Percentiles rank a stretch among this genome's conserved stretches.
Evolutionary conservation across 1,140 invertebrate genomes (phyloP).

Genomic region (Lepidurus packardi): DNA sequence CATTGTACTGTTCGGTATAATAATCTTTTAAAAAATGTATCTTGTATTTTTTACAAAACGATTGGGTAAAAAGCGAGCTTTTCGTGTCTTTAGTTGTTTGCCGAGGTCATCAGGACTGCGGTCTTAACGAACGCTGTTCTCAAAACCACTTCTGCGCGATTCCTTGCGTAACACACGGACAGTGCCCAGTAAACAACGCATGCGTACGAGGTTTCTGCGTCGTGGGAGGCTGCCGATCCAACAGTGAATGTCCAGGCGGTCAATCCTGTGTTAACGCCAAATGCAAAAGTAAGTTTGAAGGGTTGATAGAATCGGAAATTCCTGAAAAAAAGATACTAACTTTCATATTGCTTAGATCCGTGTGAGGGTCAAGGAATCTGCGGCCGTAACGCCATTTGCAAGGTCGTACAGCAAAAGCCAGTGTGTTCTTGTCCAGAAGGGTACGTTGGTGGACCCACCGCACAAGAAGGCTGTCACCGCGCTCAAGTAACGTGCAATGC

Average conservation of each 20-base stretch:
- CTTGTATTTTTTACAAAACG: no score
- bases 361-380: slow-evolving; percentile 68
- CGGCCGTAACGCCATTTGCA: slow-evolving; percentile 76
- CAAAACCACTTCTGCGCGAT: slow-evolving; percentile 64
- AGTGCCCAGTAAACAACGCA: slow-evolving; percentile 71
- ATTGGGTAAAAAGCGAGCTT: slow-evolving; percentile 24
- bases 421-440: slow-evolving; percentile 71
- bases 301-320: not conserved
- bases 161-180: slow-evolving; percentile 68
- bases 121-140: slow-evolving; percentile 67
- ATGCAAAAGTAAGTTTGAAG: slow-evolving; percentile 53
- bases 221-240: slow-evolving; percentile 68
- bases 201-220: slow-evolving; percentile 70
- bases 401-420: slow-evolving; percentile 57
- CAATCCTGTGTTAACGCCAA: slow-evolving; percentile 76
- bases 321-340: not conserved
- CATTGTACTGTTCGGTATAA: no score
- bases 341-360: slow-evolving; percentile 53
- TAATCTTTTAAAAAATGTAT: no score
- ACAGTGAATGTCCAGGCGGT: slow-evolving; percentile 66
- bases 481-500: slow-evolving; percentile 61
- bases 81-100: slow-evolving; percentile 59
- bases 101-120: slow-evolving; percentile 68
- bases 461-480: slow-evolving; percentile 78
- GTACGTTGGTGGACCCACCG: slow-evolving; percentile 79